These are phyloP conservation scores for Eretmochelys imbricata DNA, from an alignment of 2,113 vertebrate genomes.

Conservation along the genomic window DNA sequence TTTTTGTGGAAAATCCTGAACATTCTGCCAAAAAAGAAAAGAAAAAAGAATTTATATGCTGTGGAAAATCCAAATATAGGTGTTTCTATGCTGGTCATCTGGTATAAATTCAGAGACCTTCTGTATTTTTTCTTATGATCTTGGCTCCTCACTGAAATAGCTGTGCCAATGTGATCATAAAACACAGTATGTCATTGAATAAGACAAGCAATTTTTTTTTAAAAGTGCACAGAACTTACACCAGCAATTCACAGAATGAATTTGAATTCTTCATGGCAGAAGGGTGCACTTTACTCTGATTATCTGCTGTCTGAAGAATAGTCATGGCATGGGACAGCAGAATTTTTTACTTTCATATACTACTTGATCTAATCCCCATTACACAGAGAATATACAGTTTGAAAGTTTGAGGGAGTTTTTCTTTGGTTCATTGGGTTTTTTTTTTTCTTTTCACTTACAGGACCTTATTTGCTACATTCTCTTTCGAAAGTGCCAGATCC, in stretches of 20 bases:
- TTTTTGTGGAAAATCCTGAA: not conserved
- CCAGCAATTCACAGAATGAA: not conserved
- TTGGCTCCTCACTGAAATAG: not conserved
- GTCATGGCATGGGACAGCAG: not conserved
- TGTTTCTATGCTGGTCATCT: not conserved
- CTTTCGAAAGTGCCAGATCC: not conserved
- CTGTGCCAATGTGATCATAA: not conserved
- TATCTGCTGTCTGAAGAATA: not conserved
- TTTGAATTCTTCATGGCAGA: not conserved
- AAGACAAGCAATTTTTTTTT: not conserved
- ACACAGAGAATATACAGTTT: not conserved
- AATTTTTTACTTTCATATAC: not conserved
- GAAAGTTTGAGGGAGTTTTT: not conserved
- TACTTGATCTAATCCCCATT: not conserved
- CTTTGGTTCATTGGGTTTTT: not conserved
- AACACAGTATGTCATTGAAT: not conserved
- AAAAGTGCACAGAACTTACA: not conserved
- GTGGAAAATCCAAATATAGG: not conserved
- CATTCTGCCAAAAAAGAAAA: not conserved
- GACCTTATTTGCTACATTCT: not conserved
- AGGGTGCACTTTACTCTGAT: not conserved
- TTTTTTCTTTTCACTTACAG: not conserved
- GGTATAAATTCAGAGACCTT: constrained; percentile 9
- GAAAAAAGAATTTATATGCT: not conserved
- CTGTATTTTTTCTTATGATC: not conserved